Base-by-base conservation (phyloP, 1,140 invertebrate species). In the Drosophila santomea region DNA sequence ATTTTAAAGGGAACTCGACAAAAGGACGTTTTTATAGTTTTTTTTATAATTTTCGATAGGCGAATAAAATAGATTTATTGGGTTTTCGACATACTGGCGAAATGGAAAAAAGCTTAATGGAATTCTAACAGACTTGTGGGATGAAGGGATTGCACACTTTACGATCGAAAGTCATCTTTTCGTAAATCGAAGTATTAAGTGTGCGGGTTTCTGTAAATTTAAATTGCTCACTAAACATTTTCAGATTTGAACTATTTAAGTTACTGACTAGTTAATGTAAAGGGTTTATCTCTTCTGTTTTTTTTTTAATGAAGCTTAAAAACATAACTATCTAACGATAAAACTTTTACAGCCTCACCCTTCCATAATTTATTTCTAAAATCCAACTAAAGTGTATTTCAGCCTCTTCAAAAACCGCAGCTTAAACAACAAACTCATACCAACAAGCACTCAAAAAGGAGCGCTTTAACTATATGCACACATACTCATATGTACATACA, bases 391-490 rank as follows among this genome's bases (percentile, higher is more conserved):
- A 15, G 45, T 56, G 44, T 41, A 56, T 50, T 44, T 11, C 35
- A 62, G 48, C 10, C 36, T 39, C 54, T 52, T 15, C 17, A 25
- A 63, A 50, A 50, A 44, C 48, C 20, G 6, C 51, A 74, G 11
- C 38, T 36, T 45, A 14, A 58, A 23, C 36, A 50, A 8, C 10
- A 51, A 89, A 72, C 63, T 83, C 52, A 25, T 32, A 51, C 15
- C 47, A 54, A 25, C 17, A 35, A 43, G 51, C 15, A 58, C 58
- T 63, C 58, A 55, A 38, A 43, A n/a, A 17, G 0, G 47, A 63
- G 48, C 15, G 71, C 45, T 68, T 52, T 68, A 10, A 6, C 23
- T 32, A 23, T 15, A 41, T 25, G 12, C 4, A 28, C 28, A 12
- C 12, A 39, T n/a, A 50, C 11, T 3, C 14, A 41, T 32, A 12